Percentiles rank a stretch among this genome's conserved stretches.
These are phyloP conservation scores for Plemyria rubiginata DNA, from an alignment of 2,888 invertebrate species.

Conservation along the genomic window DNA sequence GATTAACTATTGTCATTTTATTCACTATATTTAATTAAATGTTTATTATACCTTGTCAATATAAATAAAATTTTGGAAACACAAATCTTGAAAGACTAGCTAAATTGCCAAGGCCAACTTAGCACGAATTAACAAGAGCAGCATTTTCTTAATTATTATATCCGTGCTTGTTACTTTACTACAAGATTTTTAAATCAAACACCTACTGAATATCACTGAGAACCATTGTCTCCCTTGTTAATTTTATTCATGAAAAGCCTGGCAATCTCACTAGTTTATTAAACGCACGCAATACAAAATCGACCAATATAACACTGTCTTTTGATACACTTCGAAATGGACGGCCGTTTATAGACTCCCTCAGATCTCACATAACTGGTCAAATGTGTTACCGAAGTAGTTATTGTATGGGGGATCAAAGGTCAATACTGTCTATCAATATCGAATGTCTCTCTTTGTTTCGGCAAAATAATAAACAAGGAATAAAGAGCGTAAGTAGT, in stretches of 20 bases:
- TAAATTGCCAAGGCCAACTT: no score
- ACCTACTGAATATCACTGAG: background rate
- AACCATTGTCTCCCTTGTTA: background rate
- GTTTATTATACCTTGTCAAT: no score
- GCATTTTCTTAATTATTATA: no score
- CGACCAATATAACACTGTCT: conserved; percentile 17
- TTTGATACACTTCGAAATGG: background rate
- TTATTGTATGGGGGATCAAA: conserved; percentile 29
- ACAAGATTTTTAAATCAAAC: no score
- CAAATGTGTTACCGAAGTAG: conserved; percentile 26
- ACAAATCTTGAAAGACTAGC: no score
- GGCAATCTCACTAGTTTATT: conserved; percentile 18
- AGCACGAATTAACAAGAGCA: no score
- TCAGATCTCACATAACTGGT: conserved; percentile 22
- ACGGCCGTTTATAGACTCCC: background rate
- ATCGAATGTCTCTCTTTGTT: conserved; percentile 30
- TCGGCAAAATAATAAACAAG: conserved; percentile 24
- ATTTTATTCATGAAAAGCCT: conserved; percentile 22
- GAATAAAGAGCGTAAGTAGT: conserved; percentile 16
- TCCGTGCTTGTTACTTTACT: no score
- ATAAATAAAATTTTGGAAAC: no score
- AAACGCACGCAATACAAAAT: conserved; percentile 20
- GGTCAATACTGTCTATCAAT: conserved; percentile 34
- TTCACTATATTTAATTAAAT: no score
- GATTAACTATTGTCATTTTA: no score